Percentiles rank a stretch among this genome's conserved stretches.
Evolutionary conservation across 1,140 invertebrate genomes (phyloP).

Genomic region (Drosophila nebulosa): DNA sequence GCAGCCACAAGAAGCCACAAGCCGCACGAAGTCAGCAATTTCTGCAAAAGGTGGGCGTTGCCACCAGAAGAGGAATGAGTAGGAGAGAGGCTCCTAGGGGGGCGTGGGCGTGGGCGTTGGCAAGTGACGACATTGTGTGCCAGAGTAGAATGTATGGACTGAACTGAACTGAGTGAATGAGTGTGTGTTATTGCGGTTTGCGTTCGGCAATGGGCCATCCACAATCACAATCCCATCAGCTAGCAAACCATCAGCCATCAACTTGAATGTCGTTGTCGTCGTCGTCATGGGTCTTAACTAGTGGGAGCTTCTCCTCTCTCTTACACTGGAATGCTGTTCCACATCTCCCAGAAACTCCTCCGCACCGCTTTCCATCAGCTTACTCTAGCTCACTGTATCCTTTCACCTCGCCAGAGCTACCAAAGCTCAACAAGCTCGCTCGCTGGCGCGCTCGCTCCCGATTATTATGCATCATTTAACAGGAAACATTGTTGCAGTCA

Average conservation of each 20-base stretch:
- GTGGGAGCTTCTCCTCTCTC: neutral
- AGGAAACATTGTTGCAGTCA: conserved; percentile 78
- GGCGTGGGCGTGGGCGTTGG: conserved; percentile 21
- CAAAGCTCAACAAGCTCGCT: conserved; percentile 52
- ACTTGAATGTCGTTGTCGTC: conserved; percentile 36
- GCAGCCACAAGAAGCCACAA: conserved; percentile 38
- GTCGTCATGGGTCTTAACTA: conserved; percentile 23
- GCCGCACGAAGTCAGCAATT: conserved; percentile 65
- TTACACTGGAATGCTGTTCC: conserved; percentile 48
- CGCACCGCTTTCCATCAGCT: too few species aligned
- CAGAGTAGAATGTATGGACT: conserved; percentile 3
- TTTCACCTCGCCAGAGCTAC: conserved; percentile 43
- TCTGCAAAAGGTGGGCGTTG: conserved; percentile 53
- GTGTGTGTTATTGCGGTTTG: conserved; percentile 34
- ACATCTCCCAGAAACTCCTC: conserved; percentile 45
- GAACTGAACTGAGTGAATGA: neutral
- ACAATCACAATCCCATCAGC: conserved; percentile 51
- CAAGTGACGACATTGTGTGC: conserved; percentile 4
- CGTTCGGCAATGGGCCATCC: conserved; percentile 46
- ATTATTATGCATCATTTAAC: conserved; percentile 78
- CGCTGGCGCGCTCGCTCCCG: conserved; percentile 30
- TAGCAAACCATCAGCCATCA: conserved; percentile 18
- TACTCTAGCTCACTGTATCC: conserved; percentile 6
- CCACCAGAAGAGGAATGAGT: neutral
- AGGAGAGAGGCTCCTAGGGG: neutral